A percentile compares a stretch with the other conserved stretches of the same genome.
Conservation (phyloP, 1,140 invertebrate species). For the Myzus persicae region DNA sequence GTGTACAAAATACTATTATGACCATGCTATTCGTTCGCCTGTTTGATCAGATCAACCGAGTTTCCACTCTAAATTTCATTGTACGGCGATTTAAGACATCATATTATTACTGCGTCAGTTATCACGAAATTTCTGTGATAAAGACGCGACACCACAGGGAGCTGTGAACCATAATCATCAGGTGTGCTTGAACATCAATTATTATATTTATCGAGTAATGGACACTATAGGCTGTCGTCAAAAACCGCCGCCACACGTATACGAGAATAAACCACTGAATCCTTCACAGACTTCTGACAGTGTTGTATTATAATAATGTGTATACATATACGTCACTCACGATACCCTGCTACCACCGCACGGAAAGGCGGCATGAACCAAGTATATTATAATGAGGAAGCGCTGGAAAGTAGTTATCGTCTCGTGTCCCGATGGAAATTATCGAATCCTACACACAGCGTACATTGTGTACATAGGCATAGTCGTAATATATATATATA, state of each 20-base stretch:
- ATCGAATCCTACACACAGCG: neutral
- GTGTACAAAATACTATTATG: neutral
- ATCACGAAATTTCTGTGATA: neutral
- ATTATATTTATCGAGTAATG: neutral
- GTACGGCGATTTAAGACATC: no score
- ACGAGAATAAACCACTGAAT: neutral
- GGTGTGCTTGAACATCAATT: no score
- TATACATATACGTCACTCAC: neutral
- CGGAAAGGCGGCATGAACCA: neutral
- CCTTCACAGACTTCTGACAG: neutral
- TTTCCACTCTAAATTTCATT: no score
- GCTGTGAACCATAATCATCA: neutral
- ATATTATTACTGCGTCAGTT: neutral
- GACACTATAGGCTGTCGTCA: neutral
- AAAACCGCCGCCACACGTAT: no score
- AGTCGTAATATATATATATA: neutral
- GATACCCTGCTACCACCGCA: neutral
- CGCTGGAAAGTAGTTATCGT: neutral
- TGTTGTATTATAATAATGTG: no score
- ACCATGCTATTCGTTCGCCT: no score
- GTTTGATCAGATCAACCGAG: neutral
- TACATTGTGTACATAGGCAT: neutral
- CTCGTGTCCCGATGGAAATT: neutral
- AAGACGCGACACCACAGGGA: neutral
- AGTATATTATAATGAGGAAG: neutral